Evolutionary conservation across 2,113 vertebrate species (phyloP), one percentile per base, ranked within the genome.

Genomic region (Dipodomys stephensi): DNA sequence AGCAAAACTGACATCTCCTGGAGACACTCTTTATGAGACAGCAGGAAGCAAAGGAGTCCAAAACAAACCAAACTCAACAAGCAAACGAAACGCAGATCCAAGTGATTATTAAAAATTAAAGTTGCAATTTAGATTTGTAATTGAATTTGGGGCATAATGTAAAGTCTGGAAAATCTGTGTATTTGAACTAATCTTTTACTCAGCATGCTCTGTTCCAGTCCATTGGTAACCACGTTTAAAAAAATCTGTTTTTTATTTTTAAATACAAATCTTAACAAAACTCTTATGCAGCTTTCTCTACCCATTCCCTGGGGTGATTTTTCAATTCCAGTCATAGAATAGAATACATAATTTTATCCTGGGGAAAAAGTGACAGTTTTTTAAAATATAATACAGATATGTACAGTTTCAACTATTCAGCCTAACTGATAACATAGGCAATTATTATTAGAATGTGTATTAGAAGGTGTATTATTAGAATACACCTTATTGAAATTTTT

Each of bases 81-180:
- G 15, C 15, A 57, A 57, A 18, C 53, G 3, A 57, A 57, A 18
- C 0, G 12, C 53, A 11, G 95, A 96, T 89, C 87, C 95, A 83
- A 69, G 91, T 97, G 96, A 97, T 97, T 97, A 94, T 98, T 97
- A 97, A 97, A 97, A 98, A 97, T 98, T 98, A 97, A 97, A 98
- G 85, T 88, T 93, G 64, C 97, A 98, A 98, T 98, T 98, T 98
- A 97, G 92, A 95, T 98, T 97, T 97, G 96, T 97, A 98, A 98
- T 97, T 98, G 97, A 97, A 64, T 97, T 96, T 91, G 95, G 93
- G 49, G 74, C 95, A 64, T 81, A 87, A 65, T 96, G 77, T 23
- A 72, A 30, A 96, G 78, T 97, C 83, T 92, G 74, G 71, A 93
- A 98, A 97, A 94, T 87, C 93, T 94, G 90, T 95, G 90, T 97